Conservation (phyloP, 2,888 invertebrate genomes). For the Danaus chrysippus region DNA sequence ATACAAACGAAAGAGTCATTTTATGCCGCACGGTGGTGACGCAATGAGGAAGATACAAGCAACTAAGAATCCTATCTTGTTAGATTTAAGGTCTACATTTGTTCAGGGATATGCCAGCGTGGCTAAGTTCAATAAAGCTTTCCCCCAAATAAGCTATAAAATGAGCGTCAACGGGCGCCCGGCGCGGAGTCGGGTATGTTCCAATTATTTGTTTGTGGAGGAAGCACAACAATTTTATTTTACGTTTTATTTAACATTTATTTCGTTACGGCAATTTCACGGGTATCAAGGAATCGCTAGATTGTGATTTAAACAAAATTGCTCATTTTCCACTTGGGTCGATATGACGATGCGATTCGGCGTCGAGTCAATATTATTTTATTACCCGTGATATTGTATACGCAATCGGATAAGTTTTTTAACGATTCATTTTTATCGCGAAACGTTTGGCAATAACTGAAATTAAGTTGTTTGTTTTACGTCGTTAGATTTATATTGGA, state of each 20-base stretch:
- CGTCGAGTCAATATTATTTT: constrained; percentile 69
- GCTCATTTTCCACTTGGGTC: constrained; percentile 76
- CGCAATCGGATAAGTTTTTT: constrained; percentile 48
- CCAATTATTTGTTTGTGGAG: constrained; percentile 79
- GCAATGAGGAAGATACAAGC: constrained; percentile 44
- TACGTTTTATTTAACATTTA: constrained; percentile 80
- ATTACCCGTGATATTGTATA: constrained; percentile 69
- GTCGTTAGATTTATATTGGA: constrained; percentile 45
- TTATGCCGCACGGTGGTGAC: constrained; percentile 71
- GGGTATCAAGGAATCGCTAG: constrained; percentile 78
- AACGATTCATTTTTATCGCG: constrained; percentile 42
- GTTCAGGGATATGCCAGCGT: constrained; percentile 55
- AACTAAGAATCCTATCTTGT: constrained; percentile 45
- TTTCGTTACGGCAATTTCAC: constrained; percentile 79
- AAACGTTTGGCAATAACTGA: constrained; percentile 26
- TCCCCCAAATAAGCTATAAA: constrained; percentile 79
- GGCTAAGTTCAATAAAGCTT: constrained; percentile 77
- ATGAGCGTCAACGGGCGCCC: constrained; percentile 71
- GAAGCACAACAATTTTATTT: constrained; percentile 78
- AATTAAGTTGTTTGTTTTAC: constrained; percentile 40
- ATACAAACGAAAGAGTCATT: constrained; percentile 78
- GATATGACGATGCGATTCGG: constrained; percentile 53
- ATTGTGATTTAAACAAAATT: constrained; percentile 77
- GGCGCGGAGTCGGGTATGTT: constrained; percentile 49
- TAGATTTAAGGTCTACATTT: constrained; percentile 53